phyloP scores from a whole-genome alignment of 2,797 vertebrate species.

The Neomorphus geoffroyi region DNA sequence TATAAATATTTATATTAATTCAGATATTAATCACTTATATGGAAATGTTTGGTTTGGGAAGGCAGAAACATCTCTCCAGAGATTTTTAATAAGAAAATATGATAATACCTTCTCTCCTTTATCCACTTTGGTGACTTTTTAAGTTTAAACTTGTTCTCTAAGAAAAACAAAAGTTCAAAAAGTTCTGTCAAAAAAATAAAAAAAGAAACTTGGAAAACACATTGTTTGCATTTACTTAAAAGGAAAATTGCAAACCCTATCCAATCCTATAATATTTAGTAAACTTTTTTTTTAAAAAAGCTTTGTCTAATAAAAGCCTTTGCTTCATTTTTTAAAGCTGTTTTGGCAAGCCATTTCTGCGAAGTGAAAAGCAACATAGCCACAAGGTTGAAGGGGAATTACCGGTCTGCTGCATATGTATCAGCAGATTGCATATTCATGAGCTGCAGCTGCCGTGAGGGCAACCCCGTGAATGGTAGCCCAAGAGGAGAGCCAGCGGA shows the following conservation, averaged over 20 bases:
- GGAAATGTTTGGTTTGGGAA: slow-evolving; percentile 49
- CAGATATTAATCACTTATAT: slow-evolving; percentile 54
- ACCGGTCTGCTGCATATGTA: slow-evolving; percentile 2
- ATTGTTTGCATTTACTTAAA: not conserved
- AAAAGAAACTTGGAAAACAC: not conserved
- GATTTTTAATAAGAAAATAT: slow-evolving; percentile 21
- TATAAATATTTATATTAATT: slow-evolving; percentile 6
- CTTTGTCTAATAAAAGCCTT: not conserved
- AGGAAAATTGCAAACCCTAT: not conserved
- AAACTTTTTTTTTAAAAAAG: not conserved
- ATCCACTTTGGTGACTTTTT: not conserved
- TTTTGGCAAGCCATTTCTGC: not conserved
- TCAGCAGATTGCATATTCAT: slow-evolving; percentile 22
- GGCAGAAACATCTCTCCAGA: not conserved
- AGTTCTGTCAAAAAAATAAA: not conserved
- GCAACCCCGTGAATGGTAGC: not conserved
- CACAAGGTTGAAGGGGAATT: slow-evolving; percentile 21
- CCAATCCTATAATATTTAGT: not conserved
- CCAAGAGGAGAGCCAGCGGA: not conserved
- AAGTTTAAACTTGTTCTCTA: not conserved
- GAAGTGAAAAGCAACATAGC: not conserved
- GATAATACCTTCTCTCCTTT: not conserved
- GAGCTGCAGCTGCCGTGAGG: slow-evolving; percentile 1
- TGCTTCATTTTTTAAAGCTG: not conserved
- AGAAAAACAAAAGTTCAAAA: not conserved